Evolutionary conservation across 2,797 vertebrate species (phyloP), one percentile per base, ranked within the genome.

Genomic region (Enteromius anoplus): DNA sequence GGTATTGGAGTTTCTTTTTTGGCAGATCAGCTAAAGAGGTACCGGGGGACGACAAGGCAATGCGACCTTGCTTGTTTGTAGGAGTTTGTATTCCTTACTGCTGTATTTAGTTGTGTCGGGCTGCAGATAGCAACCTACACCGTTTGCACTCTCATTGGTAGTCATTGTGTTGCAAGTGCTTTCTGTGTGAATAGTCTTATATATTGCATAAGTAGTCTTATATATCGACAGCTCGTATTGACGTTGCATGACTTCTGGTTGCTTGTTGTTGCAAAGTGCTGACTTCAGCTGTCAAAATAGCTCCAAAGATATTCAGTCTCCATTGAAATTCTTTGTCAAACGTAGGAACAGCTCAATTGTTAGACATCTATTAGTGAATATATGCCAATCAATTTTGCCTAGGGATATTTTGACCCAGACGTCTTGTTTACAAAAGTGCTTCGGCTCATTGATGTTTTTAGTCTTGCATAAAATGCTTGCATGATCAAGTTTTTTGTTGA

Each of bases 231-330:
- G 12, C 40, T 9, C 6, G 14, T n/a, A 26, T 70, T 23, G 21
- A 70, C 40, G 15, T n/a, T 45, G n/a, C n/a, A 15, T 26, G n/a
- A 45, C 3, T 45, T 45, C 5, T 45, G 68, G 37, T 45, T 70
- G 68, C n/a, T 42, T 70, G 65, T 68, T 68, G 19, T 68, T 68
- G 40, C 68, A 47, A 45, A 70, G 23, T 70, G 6, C 68, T 70
- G 5, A 45, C 11, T 70, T 45, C 40, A 45, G 40, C n/a, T 45
- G 68, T 45, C 66, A 69, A 69, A 69, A 42, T 45, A 45, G 40
- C 68, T 68, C 19, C 40, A 70, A 4, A 4, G 21, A 70, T 45
- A 15, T n/a, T 45, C 68, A 26, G 8, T 45, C 21, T 66, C 40
- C 17, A 70, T 42, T 23, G 65, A 21, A 70, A 34, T 65, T 66